Percentiles rank a stretch among this genome's conserved stretches.
Conservation (phyloP, 2,113 vertebrate species). For the Epinephelus cyanopodus region DNA sequence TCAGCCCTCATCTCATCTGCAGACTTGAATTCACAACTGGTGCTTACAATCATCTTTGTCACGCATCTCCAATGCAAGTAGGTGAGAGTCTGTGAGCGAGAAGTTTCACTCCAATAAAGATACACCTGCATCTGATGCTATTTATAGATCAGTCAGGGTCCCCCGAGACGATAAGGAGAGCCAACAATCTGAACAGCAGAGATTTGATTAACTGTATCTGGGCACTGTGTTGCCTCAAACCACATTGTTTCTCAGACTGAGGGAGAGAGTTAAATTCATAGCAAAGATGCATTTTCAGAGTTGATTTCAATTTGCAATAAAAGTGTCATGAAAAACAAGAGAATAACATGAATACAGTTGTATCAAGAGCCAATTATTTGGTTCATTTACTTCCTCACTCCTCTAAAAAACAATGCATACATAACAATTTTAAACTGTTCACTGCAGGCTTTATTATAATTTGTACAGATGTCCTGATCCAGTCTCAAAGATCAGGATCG, state of each 20-base stretch:
- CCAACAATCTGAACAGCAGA: conserved; percentile 61
- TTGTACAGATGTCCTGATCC: not conserved
- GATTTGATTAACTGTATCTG: conserved; percentile 53
- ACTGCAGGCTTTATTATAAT: not conserved
- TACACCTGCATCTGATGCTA: conserved; percentile 71
- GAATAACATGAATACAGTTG: not conserved
- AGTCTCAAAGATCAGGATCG: too few species aligned
- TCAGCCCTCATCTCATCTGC: conserved; percentile 1
- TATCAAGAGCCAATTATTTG: not conserved
- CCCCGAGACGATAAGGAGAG: conserved; percentile 53
- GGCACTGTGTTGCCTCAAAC: conserved; percentile 20
- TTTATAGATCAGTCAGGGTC: conserved; percentile 66
- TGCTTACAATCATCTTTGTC: conserved; percentile 37
- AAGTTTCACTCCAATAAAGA: conserved; percentile 70
- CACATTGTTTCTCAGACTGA: conserved; percentile 19
- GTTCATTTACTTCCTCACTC: not conserved
- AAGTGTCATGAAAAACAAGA: not conserved
- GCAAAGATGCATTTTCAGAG: conserved; percentile 14
- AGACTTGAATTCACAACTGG: conserved; percentile 25
- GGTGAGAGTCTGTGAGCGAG: conserved; percentile 38
- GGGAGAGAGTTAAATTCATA: not conserved
- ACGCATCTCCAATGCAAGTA: conserved; percentile 38
- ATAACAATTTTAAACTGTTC: not conserved
- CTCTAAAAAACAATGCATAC: not conserved
- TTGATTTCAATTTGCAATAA: not conserved